These are phyloP conservation scores for Galerucella pusilla DNA, from an alignment of 2,888 invertebrate genomes.

Conservation along the genomic window DNA sequence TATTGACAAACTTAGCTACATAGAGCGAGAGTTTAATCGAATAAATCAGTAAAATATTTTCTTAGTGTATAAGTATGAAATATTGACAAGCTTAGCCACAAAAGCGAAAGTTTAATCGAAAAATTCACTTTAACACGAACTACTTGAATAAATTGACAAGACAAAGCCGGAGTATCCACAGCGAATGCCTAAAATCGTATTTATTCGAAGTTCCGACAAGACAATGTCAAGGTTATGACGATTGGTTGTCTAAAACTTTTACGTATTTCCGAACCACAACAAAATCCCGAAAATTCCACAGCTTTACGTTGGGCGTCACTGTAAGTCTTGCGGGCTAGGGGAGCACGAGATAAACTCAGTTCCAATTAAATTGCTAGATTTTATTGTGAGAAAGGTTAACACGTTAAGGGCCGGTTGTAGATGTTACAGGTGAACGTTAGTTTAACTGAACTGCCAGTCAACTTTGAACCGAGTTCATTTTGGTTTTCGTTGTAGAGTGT, in stretches of 20 bases:
- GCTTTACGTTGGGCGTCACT: not conserved
- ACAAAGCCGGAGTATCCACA: not conserved
- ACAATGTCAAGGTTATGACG: not conserved
- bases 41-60: not conserved
- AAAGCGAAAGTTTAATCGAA: not conserved
- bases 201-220: not conserved
- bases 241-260: not conserved
- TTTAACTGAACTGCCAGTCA: no score
- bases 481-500: no score
- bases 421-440: no score
- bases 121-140: not conserved
- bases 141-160: not conserved
- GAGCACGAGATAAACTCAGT: no score
- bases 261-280: not conserved
- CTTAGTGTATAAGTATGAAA: not conserved
- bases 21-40: not conserved
- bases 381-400: not conserved
- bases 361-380: not conserved
- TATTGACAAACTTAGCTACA: not conserved
- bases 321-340: no score
- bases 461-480: no score
- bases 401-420: no score
- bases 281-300: not conserved
- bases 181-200: not conserved
- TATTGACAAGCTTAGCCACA: not conserved